Evolutionary conservation across 2,113 vertebrate species (phyloP).

Genomic region (Gorsachius goisagi): DNA sequence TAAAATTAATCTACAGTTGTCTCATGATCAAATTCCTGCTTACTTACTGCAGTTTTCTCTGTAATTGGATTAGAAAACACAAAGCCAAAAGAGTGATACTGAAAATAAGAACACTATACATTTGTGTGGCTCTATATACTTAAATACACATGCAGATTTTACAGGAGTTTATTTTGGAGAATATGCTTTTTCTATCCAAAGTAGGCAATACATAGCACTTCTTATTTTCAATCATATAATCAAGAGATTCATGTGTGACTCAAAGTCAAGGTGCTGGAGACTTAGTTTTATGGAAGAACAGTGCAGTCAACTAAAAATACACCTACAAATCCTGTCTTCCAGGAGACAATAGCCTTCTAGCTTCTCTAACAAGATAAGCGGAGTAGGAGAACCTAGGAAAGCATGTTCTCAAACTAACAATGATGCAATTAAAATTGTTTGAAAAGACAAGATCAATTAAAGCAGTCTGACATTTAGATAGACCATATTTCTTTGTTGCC

Average conservation of each 20-base stretch:
- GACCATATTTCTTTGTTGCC: background rate
- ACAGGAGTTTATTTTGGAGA: background rate
- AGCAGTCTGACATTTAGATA: background rate
- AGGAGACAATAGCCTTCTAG: background rate
- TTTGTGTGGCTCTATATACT: background rate
- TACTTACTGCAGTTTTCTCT: background rate
- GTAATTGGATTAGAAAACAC: background rate
- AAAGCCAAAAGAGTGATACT: background rate
- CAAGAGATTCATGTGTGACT: background rate
- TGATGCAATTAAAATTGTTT: background rate
- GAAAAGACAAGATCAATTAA: background rate
- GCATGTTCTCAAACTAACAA: background rate
- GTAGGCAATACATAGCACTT: background rate
- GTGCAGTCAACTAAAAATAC: background rate
- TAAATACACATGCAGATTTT: background rate
- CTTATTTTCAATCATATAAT: background rate
- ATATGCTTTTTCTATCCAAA: background rate
- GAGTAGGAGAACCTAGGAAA: background rate
- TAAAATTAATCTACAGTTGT: background rate
- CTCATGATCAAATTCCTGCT: background rate
- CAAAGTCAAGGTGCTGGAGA: background rate
- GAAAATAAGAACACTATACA: background rate
- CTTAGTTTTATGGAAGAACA: background rate
- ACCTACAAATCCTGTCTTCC: background rate
- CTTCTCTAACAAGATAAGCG: background rate